phyloP scores from a whole-genome alignment of 2,113 vertebrate genomes.

The Steatornis caripensis region DNA sequence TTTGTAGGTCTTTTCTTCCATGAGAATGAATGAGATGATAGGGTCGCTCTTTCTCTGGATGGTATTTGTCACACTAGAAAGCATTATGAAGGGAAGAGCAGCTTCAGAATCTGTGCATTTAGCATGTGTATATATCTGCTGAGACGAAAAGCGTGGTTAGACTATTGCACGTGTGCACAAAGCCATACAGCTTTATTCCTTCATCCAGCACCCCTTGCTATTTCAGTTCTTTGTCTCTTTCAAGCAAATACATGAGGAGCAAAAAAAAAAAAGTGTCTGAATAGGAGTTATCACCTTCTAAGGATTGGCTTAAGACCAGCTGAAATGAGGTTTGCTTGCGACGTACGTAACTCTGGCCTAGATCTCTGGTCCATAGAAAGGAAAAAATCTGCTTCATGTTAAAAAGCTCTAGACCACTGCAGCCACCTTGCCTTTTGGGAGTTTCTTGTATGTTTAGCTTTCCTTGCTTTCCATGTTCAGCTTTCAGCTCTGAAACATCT shows the following conservation, averaged over 20 bases:
- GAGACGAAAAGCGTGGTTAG: neutral
- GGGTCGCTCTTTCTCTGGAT: neutral
- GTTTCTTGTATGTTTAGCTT: neutral
- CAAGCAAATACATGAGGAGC: neutral
- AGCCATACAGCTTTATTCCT: neutral
- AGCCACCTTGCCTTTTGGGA: neutral
- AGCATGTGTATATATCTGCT: neutral
- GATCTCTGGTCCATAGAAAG: neutral
- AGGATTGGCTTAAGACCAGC: neutral
- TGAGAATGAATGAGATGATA: neutral
- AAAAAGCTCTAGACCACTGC: neutral
- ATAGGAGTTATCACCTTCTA: neutral
- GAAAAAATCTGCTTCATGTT: neutral
- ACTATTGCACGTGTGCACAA: neutral
- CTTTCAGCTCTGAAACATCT: neutral
- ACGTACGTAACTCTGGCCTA: neutral
- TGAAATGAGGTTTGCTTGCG: neutral
- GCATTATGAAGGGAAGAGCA: neutral
- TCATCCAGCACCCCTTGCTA: neutral
- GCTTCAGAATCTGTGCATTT: neutral
- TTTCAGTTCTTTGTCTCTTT: neutral
- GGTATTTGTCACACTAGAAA: neutral
- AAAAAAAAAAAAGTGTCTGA: neutral
- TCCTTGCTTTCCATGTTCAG: neutral
- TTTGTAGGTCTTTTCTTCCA: neutral